These are phyloP conservation scores for Darevskia mixta DNA, from an alignment of 2,797 vertebrate species.

Conservation along the genomic window DNA sequence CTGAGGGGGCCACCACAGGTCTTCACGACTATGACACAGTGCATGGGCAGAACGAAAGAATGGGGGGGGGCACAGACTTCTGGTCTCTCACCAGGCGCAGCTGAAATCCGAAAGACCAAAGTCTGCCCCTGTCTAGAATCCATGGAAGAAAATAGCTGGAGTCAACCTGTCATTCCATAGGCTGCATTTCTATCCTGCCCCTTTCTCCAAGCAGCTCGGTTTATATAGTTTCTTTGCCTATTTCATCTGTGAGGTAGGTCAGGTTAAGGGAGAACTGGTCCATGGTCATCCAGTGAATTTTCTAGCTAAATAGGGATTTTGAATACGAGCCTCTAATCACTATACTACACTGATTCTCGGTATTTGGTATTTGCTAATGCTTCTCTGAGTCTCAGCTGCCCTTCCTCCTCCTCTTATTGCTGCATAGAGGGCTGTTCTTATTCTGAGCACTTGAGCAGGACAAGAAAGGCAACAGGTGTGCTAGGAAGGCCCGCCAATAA, in stretches of 20 bases:
- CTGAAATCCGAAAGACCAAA: too few relatives aligned
- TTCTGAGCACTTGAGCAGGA: background rate
- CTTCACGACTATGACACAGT: too few relatives aligned
- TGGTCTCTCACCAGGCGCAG: too few relatives aligned
- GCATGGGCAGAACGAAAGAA: too few relatives aligned
- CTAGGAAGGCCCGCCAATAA: conserved; percentile 4
- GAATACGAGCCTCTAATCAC: background rate
- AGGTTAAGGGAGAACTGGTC: background rate
- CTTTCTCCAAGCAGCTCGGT: too few relatives aligned
- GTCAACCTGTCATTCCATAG: too few relatives aligned
- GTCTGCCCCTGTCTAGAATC: too few relatives aligned
- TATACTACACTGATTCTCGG: background rate
- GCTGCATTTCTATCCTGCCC: background rate
- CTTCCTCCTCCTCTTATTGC: background rate
- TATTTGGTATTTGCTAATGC: background rate
- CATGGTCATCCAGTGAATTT: background rate
- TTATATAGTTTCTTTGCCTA: background rate
- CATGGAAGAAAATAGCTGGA: too few relatives aligned
- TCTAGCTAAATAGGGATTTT: background rate
- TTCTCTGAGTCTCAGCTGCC: background rate
- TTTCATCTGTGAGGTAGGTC: background rate
- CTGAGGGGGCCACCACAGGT: too few relatives aligned
- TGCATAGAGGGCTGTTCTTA: conserved; percentile 1
- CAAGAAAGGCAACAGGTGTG: background rate
- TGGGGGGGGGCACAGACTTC: too few relatives aligned